Base-by-base conservation (phyloP, 2,888 invertebrate genomes). In the Dryadula phaetusa region DNA sequence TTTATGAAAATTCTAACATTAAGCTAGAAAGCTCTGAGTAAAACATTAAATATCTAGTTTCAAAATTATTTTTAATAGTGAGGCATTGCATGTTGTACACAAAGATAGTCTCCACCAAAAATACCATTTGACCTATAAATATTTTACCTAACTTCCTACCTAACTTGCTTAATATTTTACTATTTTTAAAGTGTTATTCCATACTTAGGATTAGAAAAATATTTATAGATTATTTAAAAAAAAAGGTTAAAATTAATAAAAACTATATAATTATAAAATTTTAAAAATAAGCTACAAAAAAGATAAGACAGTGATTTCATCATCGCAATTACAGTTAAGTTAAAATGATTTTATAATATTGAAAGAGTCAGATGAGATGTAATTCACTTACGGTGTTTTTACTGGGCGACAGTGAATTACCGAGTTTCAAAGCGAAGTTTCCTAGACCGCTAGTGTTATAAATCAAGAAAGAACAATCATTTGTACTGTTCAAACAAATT, bases 1-100 rank as follows among this genome's bases (percentile, higher is more conserved):
- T 52, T 52, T 49, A 32, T 14, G 32, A 32, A 46, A 58, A 60
- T n/a, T 56, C n/a, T 14, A 56, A 52, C 16, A 16, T 52, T 32
- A 28, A 10, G 28, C 16, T 16, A 52, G 0, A n/a, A n/a, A n/a
- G 3, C 0, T 28, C n/a, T 49, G n/a, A 28, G 8, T 28, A 49
- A n/a, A 49, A 49, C 25, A 8, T 25, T 49, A 8, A 0, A 28
- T 25, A 49, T 25, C 3, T 8, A 0, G n/a, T 28, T 7, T 7
- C 10, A 28, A n/a, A n/a, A 49, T 10, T 22, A 5, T 47, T 22
- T 47, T 47, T 22, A 3, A 16, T 46, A 18, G 32, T 32, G n/a
- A n/a, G n/a, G n/a, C n/a, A n/a, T n/a, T n/a, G n/a, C n/a, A n/a
- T n/a, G n/a, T n/a, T n/a, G n/a, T n/a, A n/a, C n/a, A n/a, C n/a